These are phyloP conservation scores for Megaustenia siamemsis DNA, from an alignment of 2,888 invertebrate genomes.

Conservation along the genomic window DNA sequence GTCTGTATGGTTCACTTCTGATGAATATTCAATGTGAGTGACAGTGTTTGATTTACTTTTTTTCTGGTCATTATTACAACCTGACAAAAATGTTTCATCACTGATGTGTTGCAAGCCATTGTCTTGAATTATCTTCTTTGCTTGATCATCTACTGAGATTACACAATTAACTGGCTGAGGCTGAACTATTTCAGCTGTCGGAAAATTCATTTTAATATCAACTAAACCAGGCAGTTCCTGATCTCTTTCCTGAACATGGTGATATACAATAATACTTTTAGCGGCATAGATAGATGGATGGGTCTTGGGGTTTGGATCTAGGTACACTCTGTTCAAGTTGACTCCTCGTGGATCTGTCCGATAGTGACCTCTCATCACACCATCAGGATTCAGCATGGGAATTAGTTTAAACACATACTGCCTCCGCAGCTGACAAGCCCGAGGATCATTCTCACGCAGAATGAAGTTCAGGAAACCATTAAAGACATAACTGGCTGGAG, in stretches of 20 bases:
- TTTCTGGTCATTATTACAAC: neutral
- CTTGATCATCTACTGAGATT: conserved; percentile 8
- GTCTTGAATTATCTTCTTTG: neutral
- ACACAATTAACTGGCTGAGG: neutral
- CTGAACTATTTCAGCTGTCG: conserved; percentile 45
- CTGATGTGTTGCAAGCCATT: neutral
- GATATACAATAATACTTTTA: conserved; percentile 84
- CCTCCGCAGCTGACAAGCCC: conserved; percentile 87
- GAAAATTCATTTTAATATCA: conserved; percentile 66
- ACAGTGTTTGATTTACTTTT: neutral
- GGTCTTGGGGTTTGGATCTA: conserved; percentile 86
- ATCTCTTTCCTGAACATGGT: conserved; percentile 78
- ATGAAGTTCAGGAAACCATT: conserved; percentile 92
- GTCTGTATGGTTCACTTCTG: neutral
- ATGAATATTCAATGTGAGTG: neutral
- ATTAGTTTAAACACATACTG: conserved; percentile 90
- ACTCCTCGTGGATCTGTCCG: conserved; percentile 90
- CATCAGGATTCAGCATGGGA: conserved; percentile 94
- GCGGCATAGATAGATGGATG: conserved; percentile 94
- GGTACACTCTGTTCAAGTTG: conserved; percentile 92
- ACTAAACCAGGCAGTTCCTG: conserved; percentile 29
- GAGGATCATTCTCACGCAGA: conserved; percentile 86
- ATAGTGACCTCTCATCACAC: conserved; percentile 89
- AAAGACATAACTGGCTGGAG: conserved; percentile 93
- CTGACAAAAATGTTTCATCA: neutral